Base-by-base conservation (phyloP, 2,888 invertebrate species). In the Eristalis intricaria region DNA sequence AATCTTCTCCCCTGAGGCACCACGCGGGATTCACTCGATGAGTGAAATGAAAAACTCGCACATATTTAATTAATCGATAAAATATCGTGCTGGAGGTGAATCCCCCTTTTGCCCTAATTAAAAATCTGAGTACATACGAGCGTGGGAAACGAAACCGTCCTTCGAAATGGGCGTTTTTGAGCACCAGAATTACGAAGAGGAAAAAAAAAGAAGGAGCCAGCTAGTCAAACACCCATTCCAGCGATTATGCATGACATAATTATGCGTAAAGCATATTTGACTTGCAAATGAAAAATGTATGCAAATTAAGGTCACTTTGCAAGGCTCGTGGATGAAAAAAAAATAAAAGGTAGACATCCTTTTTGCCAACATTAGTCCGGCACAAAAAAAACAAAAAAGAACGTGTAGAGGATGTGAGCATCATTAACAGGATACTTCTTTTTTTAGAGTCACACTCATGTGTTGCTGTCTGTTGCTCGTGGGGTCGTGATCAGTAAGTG, bases 261-360 rank as follows among this genome's bases (percentile, higher is more conserved):
- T 65, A 65, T 38, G 65, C 65, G 65, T 40, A 65, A 65, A 66
- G 40, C 40, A 66, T 23, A 40, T 66, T 66, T 66, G 66, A 66
- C 66, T 66, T 66, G 66, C 66, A 38, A 66, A 66, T 66, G 40
- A 66, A 43, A 38, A 22, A 50, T 50, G 7, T 50, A 19, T 19
- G 50, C 50, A 19, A 50, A 50, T 50, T 19, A 50, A 50, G 50
- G 66, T 22, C 40, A 40, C 43, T 40, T 40, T 10, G 13, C 13
- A 13, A 40, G 35, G 11, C 15, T 22, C 15, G 23, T 26, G 40
- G 1, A 19, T 19, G 50, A 19, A 8, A 0, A 50, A 19, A 7
- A 19, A 50, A 19, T 50, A 50, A n/a, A 50, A n/a, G 50, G 50
- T 8, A 19, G 8, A 50, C 50, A 19, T 50, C 5, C n/a, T 19